Evolutionary conservation across 2,888 invertebrate species (phyloP), one percentile per base, ranked within the genome.

Genomic region (Maniola hyperantus): DNA sequence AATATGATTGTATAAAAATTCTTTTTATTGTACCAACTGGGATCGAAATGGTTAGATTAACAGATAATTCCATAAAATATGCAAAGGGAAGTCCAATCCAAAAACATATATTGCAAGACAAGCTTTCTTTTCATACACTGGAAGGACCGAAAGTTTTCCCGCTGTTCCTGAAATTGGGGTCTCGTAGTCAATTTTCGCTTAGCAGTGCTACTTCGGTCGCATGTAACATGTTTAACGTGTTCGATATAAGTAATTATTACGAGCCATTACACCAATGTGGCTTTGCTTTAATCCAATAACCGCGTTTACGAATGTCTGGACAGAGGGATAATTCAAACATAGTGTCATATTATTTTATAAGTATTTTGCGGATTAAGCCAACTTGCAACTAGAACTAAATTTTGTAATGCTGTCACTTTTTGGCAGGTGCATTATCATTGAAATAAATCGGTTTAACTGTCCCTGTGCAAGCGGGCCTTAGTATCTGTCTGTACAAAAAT

Each of bases 141-240:
- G 18, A 60, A 26, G 42, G 34, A 11, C 15, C 34, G 1, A 55
- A 58, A 33, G 53, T 69, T 11, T 63, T 57, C 70, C 68, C 66
- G 70, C 70, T 70, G 70, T 68, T 70, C 18, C 18, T 66, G 57
- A 68, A 61, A 70, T 68, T 62, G 64, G 62, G 64, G 54, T 60
- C 67, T 64, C 76, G 74, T 80, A 80, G 83, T 82, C 82, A 80
- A 79, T 73, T 72, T 73, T 76, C 74, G 72, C 72, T 76, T 74
- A 55, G 65, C 53, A 77, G 78, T 76, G 76, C 73, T 72, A 80
- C 80, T 78, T 80, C 77, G 65, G 50, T 63, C 69, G 26, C 69
- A 65, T 42, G 71, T 77, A 76, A 77, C 75, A 78, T 76, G 76
- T 72, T 77, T 78, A 79, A 79, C 76, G 73, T 73, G 74, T 61